A percentile compares a stretch with the other conserved stretches of the same genome.
phyloP scores from a whole-genome alignment of 2,888 invertebrate genomes.

The Azorinus chamasolen region DNA sequence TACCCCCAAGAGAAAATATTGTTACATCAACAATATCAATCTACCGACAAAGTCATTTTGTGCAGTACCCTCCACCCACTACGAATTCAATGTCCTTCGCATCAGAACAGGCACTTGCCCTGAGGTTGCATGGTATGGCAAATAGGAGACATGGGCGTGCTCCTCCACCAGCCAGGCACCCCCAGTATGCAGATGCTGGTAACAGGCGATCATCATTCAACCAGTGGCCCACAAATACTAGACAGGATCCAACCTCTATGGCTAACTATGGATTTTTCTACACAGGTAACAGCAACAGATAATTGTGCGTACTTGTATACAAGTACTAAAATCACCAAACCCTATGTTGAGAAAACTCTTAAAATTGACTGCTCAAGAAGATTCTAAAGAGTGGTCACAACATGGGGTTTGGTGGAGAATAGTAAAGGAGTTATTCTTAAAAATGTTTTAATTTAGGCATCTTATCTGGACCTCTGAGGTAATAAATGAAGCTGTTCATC shows the following conservation, averaged over 20 bases:
- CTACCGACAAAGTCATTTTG: background rate
- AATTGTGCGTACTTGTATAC: too few relatives aligned
- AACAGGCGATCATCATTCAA: conserved; percentile 29
- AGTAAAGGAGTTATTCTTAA: too few relatives aligned
- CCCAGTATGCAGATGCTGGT: conserved; percentile 30
- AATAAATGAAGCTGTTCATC: too few relatives aligned
- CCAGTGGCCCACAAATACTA: conserved; percentile 40
- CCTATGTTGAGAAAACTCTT: too few relatives aligned
- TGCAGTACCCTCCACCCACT: conserved; percentile 11
- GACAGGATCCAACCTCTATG: conserved; percentile 45
- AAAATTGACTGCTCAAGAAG: too few relatives aligned
- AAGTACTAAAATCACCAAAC: too few relatives aligned
- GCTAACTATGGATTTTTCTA: conserved; percentile 54
- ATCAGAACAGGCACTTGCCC: conserved; percentile 11
- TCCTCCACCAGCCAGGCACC: conserved; percentile 35
- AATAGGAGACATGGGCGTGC: background rate
- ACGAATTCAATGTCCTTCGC: conserved; percentile 18
- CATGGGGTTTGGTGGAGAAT: too few relatives aligned
- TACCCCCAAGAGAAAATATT: conserved; percentile 17
- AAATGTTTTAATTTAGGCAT: too few relatives aligned
- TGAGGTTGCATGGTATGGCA: conserved; percentile 6
- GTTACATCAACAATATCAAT: conserved; percentile 27
- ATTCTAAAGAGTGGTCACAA: too few relatives aligned
- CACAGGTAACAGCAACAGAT: too few relatives aligned
- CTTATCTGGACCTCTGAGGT: too few relatives aligned